Evolutionary conservation across 2,888 invertebrate genomes (phyloP), one percentile per base, ranked within the genome.

Genomic region (Volucella zonaria): DNA sequence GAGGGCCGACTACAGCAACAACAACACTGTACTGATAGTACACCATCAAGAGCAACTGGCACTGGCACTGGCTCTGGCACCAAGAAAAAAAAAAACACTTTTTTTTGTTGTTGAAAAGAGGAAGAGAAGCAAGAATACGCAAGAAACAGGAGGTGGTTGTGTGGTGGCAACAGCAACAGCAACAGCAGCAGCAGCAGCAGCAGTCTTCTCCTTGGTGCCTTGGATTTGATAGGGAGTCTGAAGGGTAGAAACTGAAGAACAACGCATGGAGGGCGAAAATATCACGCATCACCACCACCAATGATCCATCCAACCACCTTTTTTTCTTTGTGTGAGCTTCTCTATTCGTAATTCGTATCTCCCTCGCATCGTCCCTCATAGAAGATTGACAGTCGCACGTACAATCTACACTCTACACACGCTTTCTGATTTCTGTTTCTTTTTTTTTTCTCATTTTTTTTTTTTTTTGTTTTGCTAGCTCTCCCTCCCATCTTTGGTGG

Each of bases 221-320:
- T 14, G 47, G 42, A 11, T n/a, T 31, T 12, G 15, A 12, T 15
- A 11, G 61, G 47, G 68, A 58, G 71, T 51, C 49, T 58, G 23
- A 10, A 14, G 67, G 14, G 75, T 38, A 49, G 47, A 38, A 49
- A 31, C 31, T 31, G 52, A 15, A 8, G 31, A 38, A 54, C 18
- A 54, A 77, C 56, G 56, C 67, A 71, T 62, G 71, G 82, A 78
- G 74, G 78, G 78, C 78, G 74, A 74, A 82, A 82, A 71, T 82
- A 82, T 82, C 78, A 82, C 82, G 79, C 82, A 82, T 71, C 67
- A 82, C 77, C 73, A 82, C 82, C 77, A 64, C 51, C 56, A 68
- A 15, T 58, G 43, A 82, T 68, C 67, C 14, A 51, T 61, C 67
- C 78, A 74, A 67, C 77, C 78, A 82, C 82, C 82, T 73, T 73